These are phyloP conservation scores for Achatina immaculata DNA, from an alignment of 1,140 invertebrate genomes.

Conservation along the genomic window DNA sequence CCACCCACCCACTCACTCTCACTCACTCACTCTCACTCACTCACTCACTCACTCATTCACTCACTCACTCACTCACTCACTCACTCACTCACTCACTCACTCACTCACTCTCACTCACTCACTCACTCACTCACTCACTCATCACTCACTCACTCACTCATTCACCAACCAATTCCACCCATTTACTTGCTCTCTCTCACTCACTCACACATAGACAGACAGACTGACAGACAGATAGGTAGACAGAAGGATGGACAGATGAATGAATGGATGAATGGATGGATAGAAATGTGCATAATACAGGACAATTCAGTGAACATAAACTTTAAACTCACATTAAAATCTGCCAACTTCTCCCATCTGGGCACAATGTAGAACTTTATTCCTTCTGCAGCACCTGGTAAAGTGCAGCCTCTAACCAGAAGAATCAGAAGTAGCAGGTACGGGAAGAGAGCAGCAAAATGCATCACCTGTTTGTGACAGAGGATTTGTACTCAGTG, in stretches of 20 bases:
- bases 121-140: too few relatives aligned
- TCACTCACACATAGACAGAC: too few relatives aligned
- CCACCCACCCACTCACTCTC: too few relatives aligned
- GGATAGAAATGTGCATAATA: background rate
- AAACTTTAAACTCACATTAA: slow-evolving; percentile 45
- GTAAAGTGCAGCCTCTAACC: slow-evolving; percentile 70
- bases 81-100: too few relatives aligned
- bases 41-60: too few relatives aligned
- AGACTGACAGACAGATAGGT: background rate
- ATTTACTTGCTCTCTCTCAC: too few relatives aligned
- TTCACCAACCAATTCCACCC: too few relatives aligned
- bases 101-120: too few relatives aligned
- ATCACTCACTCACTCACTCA: too few relatives aligned
- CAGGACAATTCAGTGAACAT: background rate
- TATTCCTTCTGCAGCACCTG: slow-evolving; percentile 70
- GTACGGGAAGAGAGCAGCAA: slow-evolving; percentile 73
- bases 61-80: too few relatives aligned
- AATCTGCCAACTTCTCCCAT: slow-evolving; percentile 55
- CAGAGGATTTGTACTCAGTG: background rate
- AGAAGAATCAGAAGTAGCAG: slow-evolving; percentile 71
- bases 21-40: too few relatives aligned
- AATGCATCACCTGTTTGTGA: slow-evolving; percentile 56
- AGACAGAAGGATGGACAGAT: background rate
- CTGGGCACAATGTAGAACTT: slow-evolving; percentile 77
- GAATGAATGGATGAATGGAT: background rate